Evolutionary conservation across 1,140 invertebrate genomes (phyloP).

Genomic region (Drosophila sucinea): DNA sequence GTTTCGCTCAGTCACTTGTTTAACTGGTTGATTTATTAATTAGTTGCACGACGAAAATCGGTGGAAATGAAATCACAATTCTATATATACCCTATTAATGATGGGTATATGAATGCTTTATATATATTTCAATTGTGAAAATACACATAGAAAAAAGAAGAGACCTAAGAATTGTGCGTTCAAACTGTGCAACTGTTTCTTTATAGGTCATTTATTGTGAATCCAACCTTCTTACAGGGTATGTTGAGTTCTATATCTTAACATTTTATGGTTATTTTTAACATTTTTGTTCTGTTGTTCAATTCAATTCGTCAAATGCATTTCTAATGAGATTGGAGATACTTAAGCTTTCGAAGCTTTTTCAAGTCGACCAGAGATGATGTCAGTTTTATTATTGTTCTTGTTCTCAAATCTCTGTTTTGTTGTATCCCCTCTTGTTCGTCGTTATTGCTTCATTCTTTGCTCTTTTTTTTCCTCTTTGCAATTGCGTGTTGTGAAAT

Average conservation of each 20-base stretch:
- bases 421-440: neutral
- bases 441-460: neutral
- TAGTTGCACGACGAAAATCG: slow-evolving; percentile 39
- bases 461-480: slow-evolving; percentile 12
- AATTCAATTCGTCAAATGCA: slow-evolving; percentile 55
- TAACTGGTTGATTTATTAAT: slow-evolving; percentile 66
- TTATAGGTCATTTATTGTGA: too few relatives aligned
- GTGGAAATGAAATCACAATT: slow-evolving; percentile 21
- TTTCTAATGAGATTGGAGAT: slow-evolving; percentile 64
- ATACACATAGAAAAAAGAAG: neutral
- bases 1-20: slow-evolving; percentile 24
- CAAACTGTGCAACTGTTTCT: too few relatives aligned
- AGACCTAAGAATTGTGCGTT: too few relatives aligned
- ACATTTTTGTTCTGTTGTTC: slow-evolving; percentile 18
- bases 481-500: slow-evolving; percentile 47
- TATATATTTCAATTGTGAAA: slow-evolving; percentile 2
- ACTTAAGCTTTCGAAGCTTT: slow-evolving; percentile 37
- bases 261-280: slow-evolving; percentile 42
- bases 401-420: slow-evolving; percentile 23
- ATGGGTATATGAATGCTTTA: neutral
- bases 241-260: slow-evolving; percentile 9
- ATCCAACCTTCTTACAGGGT: neutral
- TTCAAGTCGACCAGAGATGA: slow-evolving; percentile 58
- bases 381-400: slow-evolving; percentile 56
- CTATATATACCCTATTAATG: neutral